Evolutionary conservation across 2,797 vertebrate species (phyloP), one percentile per base, ranked within the genome.

Genomic region (Macrochelys suwanniensis): DNA sequence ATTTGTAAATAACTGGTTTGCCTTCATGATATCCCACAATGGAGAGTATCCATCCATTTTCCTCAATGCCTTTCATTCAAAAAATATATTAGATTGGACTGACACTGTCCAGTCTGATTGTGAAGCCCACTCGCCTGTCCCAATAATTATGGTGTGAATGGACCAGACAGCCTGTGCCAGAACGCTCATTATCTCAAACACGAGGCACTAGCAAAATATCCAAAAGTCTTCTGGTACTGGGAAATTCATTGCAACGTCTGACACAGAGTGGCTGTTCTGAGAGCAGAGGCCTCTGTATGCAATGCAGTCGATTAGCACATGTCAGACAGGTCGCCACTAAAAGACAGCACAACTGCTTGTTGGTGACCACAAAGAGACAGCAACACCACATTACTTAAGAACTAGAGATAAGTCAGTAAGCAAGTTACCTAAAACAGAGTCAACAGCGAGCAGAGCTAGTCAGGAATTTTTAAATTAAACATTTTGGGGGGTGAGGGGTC

Each of bases 351-450:
- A 97, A 96, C 93, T 97, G 94, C 91, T 93, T 92, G 87, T 84
- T 94, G 89, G 82, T 96, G 93, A 94, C 92, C 95, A 96, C 97
- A 95, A 94, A 84, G 94, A 94, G 91, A 95, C 88, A 97, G 61
- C 5, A 97, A 96, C 92, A 89, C 51, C 21, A 3, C 49, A 87
- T 92, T 89, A 94, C 95, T 96, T 94, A 76, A 82, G 80, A 97
- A 94, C 89, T 85, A 82, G 78, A 90, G 94, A 94, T 96, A 85
- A 82, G 94, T 28, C 42, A 16, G 45, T 28, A 49, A 47, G 42
- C 37, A 37, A n/a, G 33, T 65, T n/a, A 65, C 33, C 33, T 65
- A 68, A 68, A 68, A 68, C 61, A 80, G 84, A 88, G 92, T n/a
- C 80, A 33, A 53, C 82, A 81, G 37, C 93, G 84, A 89, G 65